Base-by-base conservation (phyloP, 2,888 invertebrate species). In the Lamellibrachia columna region DNA sequence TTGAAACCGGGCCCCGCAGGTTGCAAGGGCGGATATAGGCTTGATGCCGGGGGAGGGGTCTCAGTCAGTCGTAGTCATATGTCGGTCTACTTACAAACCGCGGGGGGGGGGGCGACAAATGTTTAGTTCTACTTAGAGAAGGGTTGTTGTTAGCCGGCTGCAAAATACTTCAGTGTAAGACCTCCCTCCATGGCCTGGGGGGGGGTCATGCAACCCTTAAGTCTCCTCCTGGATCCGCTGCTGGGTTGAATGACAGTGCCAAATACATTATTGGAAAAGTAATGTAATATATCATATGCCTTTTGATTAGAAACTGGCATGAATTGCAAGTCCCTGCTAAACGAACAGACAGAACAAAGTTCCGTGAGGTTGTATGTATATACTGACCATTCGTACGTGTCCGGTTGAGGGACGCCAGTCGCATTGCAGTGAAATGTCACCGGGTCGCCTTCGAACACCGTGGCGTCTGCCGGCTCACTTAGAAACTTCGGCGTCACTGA, bases 401-500 rank as follows among this genome's bases (percentile, higher is more conserved):
- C 75, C 75, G 75, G 75, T n/a, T 22, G 75, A 22, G 75, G 75
- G 22, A 75, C 22, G 75, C 75, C 75, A 22, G 75, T 75, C n/a
- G 75, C 75, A n/a, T 75, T 4, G n/a, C 75, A 75, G 75, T 75
- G 75, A 22, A 75, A 75, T 75, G 75, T 75, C 15, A 75, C 75
- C 75, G 75, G 15, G 75, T 75, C 75, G 4, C 75, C 75, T 6
- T 4, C 75, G 75, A 75, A 75, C 75, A 75, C 75, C 11, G 75
- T 75, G 1, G 75, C 75, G 22, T 75, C 75, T 75, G 15, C 6
- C n/a, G 75, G 75, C 22, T 75, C 75, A 2, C 6, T 75, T 22
- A 75, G 75, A 75, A 75, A 75, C 75, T 75, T 75, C 75, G 75
- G 75, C 75, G 75, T 22, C 75, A 75, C 75, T 75, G 75, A 75